phyloP scores from a whole-genome alignment of 1,140 invertebrate genomes.

The Polypedilum pembai region DNA sequence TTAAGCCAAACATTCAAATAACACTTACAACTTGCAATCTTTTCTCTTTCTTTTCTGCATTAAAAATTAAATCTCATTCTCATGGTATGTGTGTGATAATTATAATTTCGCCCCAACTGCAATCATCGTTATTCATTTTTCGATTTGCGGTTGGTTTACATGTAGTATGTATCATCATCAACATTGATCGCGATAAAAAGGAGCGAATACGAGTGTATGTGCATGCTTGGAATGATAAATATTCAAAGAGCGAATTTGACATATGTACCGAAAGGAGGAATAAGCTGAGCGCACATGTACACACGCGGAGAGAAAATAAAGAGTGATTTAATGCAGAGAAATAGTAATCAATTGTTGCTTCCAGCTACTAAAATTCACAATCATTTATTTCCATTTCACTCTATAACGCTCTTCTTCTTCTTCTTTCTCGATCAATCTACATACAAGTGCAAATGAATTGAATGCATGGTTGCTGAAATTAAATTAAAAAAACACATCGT shows the following conservation, averaged over 20 bases:
- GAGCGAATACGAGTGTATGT: neutral
- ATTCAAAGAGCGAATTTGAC: conserved; percentile 24
- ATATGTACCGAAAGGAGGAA: conserved; percentile 19
- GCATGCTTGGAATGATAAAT: conserved; percentile 21
- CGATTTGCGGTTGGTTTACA: neutral
- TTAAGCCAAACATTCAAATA: neutral
- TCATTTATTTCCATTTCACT: neutral
- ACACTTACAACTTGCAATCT: neutral
- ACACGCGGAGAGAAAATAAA: neutral
- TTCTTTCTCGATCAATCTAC: neutral
- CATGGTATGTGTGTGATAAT: neutral
- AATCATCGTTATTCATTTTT: conserved; percentile 13
- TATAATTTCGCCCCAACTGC: neutral
- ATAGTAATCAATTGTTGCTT: conserved; percentile 26
- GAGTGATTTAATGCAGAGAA: conserved; percentile 25
- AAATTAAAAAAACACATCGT: neutral
- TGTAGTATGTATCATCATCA: neutral
- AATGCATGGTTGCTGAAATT: neutral
- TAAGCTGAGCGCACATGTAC: neutral
- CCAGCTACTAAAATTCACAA: conserved; percentile 21
- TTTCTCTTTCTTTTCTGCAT: too few relatives aligned
- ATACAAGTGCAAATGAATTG: neutral
- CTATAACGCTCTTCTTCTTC: neutral
- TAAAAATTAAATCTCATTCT: too few relatives aligned
- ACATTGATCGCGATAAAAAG: too few relatives aligned